phyloP scores from a whole-genome alignment of 30 jellyfish, hydroid and myxozoan genomes.

The Hydra vulgaris region DNA sequence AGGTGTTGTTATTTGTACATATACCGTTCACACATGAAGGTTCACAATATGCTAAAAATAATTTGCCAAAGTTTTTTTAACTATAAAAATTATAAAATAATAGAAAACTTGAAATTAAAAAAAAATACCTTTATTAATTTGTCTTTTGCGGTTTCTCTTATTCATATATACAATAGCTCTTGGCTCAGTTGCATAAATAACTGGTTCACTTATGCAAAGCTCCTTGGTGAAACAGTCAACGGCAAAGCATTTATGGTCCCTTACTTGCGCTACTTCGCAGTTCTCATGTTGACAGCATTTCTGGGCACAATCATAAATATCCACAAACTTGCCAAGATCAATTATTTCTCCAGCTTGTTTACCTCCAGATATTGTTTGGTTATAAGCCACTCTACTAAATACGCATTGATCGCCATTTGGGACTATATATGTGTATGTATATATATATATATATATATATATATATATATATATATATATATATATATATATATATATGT shows the following conservation, averaged over 20 bases:
- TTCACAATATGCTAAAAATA: constrained; percentile 40
- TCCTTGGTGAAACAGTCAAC: constrained; percentile 79
- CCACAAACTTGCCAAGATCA: constrained; percentile 66
- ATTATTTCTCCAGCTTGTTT: constrained; percentile 88
- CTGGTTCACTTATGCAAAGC: constrained; percentile 41
- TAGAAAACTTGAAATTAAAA: neutral
- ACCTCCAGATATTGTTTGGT: constrained; percentile 55
- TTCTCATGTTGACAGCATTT: constrained; percentile 76
- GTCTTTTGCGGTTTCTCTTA: constrained; percentile 63
- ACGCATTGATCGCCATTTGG: constrained; percentile 54
- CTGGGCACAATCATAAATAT: constrained; percentile 63
- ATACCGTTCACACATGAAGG: constrained; percentile 70
- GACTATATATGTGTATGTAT: constrained; percentile 13
- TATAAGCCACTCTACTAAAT: constrained; percentile 68
- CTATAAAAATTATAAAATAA: neutral
- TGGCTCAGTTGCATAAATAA: constrained; percentile 11
- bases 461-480: neutral
- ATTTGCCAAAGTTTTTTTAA: neutral
- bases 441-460: neutral
- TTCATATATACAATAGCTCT: constrained; percentile 60
- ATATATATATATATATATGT: no score
- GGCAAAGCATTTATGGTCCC: constrained; percentile 48
- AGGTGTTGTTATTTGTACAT: constrained; percentile 64
- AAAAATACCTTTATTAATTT: constrained; percentile 48
- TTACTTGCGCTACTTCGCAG: constrained; percentile 77